Percentiles rank a stretch among this genome's conserved stretches.
Conservation (phyloP, 2,888 invertebrate genomes). For the Cheilosia grossa region DNA sequence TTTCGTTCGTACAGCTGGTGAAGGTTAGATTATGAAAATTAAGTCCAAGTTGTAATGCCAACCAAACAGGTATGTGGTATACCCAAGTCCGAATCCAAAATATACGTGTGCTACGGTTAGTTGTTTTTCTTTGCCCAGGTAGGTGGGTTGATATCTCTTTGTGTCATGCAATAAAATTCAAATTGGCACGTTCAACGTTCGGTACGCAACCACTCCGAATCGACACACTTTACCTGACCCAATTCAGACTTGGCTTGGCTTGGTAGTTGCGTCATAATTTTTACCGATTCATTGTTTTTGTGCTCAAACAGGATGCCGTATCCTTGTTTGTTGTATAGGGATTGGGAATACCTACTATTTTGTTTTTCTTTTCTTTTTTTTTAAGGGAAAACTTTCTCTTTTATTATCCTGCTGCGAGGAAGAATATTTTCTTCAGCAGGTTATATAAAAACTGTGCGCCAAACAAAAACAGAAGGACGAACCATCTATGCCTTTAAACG, state of each 20-base stretch:
- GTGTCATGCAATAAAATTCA: constrained; percentile 68
- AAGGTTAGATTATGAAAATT: constrained; percentile 69
- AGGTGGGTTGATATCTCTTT: constrained; percentile 64
- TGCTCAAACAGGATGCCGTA: constrained; percentile 31
- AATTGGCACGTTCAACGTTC: constrained; percentile 60
- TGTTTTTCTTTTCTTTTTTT: constrained; percentile 13
- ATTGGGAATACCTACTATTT: constrained; percentile 13
- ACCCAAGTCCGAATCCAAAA: constrained; percentile 18
- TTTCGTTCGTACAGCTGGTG: constrained; percentile 29
- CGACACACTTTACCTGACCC: constrained; percentile 67
- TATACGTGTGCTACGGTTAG: constrained; percentile 23
- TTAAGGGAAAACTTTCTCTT: constrained; percentile 67
- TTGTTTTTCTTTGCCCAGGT: constrained; percentile 25
- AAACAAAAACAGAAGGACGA: constrained; percentile 32
- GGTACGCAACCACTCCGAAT: constrained; percentile 25
- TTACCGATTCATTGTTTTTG: constrained; percentile 33
- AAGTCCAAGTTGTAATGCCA: constrained; percentile 59
- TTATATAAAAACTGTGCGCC: constrained; percentile 22
- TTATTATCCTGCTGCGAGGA: constrained; percentile 65
- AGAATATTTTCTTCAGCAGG: constrained; percentile 38
- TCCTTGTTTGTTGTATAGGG: constrained; percentile 32
- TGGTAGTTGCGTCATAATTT: constrained; percentile 56
- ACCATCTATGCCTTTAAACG: constrained; percentile 31
- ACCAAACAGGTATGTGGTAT: constrained; percentile 60
- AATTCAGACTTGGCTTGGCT: constrained; percentile 40